These are phyloP conservation scores for Staurois parvus DNA, from an alignment of 2,797 vertebrate genomes.

Conservation along the genomic window DNA sequence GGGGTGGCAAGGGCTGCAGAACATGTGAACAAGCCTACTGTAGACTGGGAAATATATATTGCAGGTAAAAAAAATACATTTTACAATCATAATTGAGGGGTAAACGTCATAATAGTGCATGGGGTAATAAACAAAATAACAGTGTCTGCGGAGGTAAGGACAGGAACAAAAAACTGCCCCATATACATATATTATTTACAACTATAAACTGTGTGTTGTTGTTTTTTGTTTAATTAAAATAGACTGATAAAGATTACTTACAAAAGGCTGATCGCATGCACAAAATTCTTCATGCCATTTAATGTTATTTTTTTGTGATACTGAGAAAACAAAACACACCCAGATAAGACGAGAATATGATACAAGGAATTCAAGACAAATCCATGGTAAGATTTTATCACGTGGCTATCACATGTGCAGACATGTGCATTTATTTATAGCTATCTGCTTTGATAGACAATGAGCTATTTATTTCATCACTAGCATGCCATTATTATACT, in stretches of 20 bases:
- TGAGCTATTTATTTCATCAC: neutral
- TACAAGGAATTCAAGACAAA: neutral
- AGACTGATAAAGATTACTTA: neutral
- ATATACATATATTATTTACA: neutral
- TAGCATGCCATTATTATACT: neutral
- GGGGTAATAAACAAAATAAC: too few species aligned
- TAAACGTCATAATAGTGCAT: too few species aligned
- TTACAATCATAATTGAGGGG: too few species aligned
- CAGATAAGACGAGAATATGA: neutral
- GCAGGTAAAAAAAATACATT: too few species aligned
- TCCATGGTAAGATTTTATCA: neutral
- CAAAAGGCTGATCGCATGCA: neutral
- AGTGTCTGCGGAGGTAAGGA: too few species aligned
- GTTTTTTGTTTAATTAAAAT: too few species aligned
- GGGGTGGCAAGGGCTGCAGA: too few species aligned
- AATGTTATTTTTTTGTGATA: neutral
- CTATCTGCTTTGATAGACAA: neutral
- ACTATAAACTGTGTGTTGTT: too few species aligned
- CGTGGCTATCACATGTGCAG: neutral
- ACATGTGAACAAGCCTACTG: too few species aligned
- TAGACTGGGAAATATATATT: too few species aligned
- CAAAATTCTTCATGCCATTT: too few species aligned
- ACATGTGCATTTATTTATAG: neutral
- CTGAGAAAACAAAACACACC: neutral
- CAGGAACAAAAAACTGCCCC: neutral